phyloP scores from a whole-genome alignment of 2,113 vertebrate genomes.

The Camelus bactrianus region DNA sequence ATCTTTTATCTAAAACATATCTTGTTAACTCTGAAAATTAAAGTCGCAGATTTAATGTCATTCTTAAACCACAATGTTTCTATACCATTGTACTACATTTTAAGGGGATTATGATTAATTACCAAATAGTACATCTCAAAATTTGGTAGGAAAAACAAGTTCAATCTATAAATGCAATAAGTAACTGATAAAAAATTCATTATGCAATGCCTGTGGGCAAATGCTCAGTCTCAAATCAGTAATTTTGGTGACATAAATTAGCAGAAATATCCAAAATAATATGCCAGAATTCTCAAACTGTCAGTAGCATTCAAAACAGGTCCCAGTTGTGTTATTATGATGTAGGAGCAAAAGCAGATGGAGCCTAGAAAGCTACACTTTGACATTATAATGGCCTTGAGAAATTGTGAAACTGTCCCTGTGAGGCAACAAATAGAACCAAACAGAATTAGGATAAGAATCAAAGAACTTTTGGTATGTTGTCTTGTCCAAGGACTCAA shows the following conservation, averaged over 20 bases:
- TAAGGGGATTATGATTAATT: not conserved
- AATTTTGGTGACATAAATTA: constrained; percentile 71
- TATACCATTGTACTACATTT: not conserved
- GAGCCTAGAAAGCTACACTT: constrained; percentile 47
- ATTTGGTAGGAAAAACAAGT: constrained; percentile 42
- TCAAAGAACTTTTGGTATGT: not conserved
- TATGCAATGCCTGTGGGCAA: constrained; percentile 50
- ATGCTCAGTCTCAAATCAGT: constrained; percentile 68
- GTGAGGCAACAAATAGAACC: not conserved
- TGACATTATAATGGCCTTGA: not conserved
- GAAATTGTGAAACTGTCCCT: constrained; percentile 29
- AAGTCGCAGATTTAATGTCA: not conserved
- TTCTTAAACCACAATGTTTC: not conserved
- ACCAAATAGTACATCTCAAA: not conserved
- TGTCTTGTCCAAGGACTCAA: not conserved
- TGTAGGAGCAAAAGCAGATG: constrained; percentile 26
- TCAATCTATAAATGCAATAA: constrained; percentile 59
- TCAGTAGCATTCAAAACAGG: constrained; percentile 50
- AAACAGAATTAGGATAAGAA: not conserved
- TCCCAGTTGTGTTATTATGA: constrained; percentile 36
- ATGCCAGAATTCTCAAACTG: constrained; percentile 34
- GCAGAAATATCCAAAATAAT: constrained; percentile 68
- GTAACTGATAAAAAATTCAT: constrained; percentile 68
- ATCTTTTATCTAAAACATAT: not conserved
- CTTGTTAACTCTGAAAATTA: not conserved